Evolutionary conservation across 2,113 vertebrate species (phyloP).

Genomic region (Setophaga petechia): DNA sequence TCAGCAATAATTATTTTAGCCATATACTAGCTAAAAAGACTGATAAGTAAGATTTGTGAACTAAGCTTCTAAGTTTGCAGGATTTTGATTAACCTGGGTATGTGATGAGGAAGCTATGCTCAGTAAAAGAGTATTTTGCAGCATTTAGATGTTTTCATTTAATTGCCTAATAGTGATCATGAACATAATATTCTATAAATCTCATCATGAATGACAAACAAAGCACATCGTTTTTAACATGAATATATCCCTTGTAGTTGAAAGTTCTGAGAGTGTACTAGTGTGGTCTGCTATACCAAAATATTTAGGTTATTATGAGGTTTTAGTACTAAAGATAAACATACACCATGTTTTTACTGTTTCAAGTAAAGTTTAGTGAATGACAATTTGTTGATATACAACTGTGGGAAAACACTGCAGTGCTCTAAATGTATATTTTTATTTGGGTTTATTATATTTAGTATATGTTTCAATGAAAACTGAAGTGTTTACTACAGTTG

Average conservation of each 20-base stretch:
- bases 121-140: conserved; percentile 31
- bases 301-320: conserved; percentile 48
- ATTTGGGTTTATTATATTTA: conserved; percentile 59
- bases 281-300: conserved; percentile 66
- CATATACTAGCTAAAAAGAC: conserved; percentile 51
- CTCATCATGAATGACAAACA: conserved; percentile 25
- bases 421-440: conserved; percentile 70
- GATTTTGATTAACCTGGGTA: background rate
- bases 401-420: conserved; percentile 51
- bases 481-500: conserved; percentile 67
- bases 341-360: conserved; percentile 42
- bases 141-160: conserved; percentile 54
- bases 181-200: conserved; percentile 16
- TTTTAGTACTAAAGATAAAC: conserved; percentile 23
- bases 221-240: conserved; percentile 54
- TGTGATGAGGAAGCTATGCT: background rate
- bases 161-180: conserved; percentile 8
- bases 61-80: background rate
- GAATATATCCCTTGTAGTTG: conserved; percentile 51
- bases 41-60: background rate
- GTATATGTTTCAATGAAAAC: conserved; percentile 58
- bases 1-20: conserved; percentile 75
- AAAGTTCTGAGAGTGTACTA: conserved; percentile 61
- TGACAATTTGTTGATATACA: conserved; percentile 31
- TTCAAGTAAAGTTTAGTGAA: conserved; percentile 45